Conservation (phyloP, 2,888 invertebrate genomes). For the Stegophylla sp. region DNA sequence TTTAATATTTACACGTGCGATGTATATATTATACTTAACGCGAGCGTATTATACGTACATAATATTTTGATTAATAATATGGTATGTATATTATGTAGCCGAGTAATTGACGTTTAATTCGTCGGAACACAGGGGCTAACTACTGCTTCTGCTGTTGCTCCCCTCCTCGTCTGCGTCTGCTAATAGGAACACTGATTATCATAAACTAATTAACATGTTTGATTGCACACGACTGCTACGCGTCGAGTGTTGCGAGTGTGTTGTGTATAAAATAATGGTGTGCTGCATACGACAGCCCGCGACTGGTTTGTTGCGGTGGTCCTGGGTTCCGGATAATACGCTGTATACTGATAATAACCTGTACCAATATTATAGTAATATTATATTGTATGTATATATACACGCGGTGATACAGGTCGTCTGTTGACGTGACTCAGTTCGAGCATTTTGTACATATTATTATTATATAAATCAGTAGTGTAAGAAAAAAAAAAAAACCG, state of each 20-base stretch:
- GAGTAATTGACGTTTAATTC: constrained; percentile 50
- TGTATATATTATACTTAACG: not conserved
- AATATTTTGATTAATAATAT: constrained; percentile 25
- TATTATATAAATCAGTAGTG: no score
- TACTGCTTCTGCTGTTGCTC: no score
- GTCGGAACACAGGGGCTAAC: constrained; percentile 18
- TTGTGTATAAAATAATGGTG: no score
- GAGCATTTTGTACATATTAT: no score
- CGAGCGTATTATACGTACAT: not conserved
- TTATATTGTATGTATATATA: no score
- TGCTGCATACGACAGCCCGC: not conserved
- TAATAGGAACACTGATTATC: constrained; percentile 43
- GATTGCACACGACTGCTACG: constrained; percentile 37
- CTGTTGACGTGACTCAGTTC: no score
- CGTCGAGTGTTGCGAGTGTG: no score
- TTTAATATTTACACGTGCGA: not conserved
- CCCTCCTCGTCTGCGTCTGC: not conserved
- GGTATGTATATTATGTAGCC: no score
- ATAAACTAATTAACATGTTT: constrained; percentile 56
- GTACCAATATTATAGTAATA: no score
- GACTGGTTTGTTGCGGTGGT: constrained; percentile 22
- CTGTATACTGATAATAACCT: no score
- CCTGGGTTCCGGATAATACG: constrained; percentile 23
- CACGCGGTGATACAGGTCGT: no score
- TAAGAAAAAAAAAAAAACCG: no score